phyloP scores from a whole-genome alignment of 2,113 vertebrate species.

The Chaetorhynchus papuensis region DNA sequence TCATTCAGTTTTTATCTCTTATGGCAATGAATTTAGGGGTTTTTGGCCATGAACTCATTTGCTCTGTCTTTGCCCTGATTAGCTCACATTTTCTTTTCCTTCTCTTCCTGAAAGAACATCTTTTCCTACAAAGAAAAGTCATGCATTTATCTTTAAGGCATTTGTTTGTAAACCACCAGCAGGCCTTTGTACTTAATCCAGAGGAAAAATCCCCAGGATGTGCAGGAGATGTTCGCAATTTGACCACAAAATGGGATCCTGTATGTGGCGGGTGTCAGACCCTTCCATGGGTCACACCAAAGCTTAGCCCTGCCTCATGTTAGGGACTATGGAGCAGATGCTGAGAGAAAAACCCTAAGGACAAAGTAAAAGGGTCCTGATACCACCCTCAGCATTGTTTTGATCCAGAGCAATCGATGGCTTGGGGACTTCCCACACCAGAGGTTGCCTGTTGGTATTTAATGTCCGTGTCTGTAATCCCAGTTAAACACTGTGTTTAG shows the following conservation, averaged over 20 bases:
- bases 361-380: not conserved
- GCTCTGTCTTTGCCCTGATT: not conserved
- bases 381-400: not conserved
- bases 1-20: conserved; percentile 42
- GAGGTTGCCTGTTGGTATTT: not conserved
- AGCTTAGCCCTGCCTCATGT: not conserved
- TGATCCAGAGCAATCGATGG: not conserved
- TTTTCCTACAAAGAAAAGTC: not conserved
- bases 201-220: not conserved
- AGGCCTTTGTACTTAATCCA: conserved; percentile 9
- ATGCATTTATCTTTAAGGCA: not conserved
- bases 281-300: not conserved
- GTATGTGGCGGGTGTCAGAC: not conserved
- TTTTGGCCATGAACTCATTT: not conserved
- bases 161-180: conserved; percentile 31
- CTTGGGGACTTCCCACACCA: not conserved
- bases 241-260: not conserved
- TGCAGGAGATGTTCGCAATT: not conserved
- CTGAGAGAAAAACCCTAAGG: not conserved
- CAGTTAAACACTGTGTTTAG: not conserved
- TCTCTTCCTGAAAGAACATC: not conserved
- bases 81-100: conserved; percentile 22
- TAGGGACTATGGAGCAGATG: not conserved
- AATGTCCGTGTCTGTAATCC: not conserved
- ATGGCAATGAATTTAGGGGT: not conserved